Evolutionary conservation across 2,113 vertebrate genomes (phyloP), one percentile per base, ranked within the genome.

Genomic region (Ornithorhynchus anatinus): DNA sequence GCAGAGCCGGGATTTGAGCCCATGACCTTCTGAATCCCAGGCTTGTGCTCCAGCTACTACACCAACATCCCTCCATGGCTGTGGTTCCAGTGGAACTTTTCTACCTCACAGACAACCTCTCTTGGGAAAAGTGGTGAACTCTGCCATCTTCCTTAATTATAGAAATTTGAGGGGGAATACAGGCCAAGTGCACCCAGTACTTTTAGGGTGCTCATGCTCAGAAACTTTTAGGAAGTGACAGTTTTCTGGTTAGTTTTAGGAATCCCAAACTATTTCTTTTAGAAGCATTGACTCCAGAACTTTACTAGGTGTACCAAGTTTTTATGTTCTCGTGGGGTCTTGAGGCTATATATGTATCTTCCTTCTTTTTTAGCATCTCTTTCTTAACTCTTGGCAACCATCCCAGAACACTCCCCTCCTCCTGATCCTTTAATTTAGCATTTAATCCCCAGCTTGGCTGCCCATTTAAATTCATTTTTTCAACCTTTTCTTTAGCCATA

Each of bases 401-500:
- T 52, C 58, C 33, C 63, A 25, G 57, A 75, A 70, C 68, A 54
- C 52, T 66, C 50, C 25, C 19, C 23, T 66, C 25, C 22, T 69
- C 25, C 51, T 48, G 35, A 68, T 60, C 25, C 35, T 82, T 82
- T 70, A 62, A 58, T 73, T 76, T 51, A 70, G 36, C 44, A 61
- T 75, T 75, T 82, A 63, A 75, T 66, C 69, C 59, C 56, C 20
- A 66, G 8, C 62, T 72, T 84, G 58, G 31, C 57, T 74, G 12
- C 23, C 48, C 53, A 20, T 69, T 38, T 75, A 40, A 78, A 51
- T 69, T 4, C n/a, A 29, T 29, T 48, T 48, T 15, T 48, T 27
- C 25, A 27, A 27, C 25, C 25, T 48, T 48, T 48, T 48, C 45
- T 48, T 48, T 48, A 5, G 25, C 45, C 8, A 29, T 27, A 29